Conservation (phyloP, 30 jellyfish, hydroid and myxozoan genomes). For the Chironex yamaguchii region DNA sequence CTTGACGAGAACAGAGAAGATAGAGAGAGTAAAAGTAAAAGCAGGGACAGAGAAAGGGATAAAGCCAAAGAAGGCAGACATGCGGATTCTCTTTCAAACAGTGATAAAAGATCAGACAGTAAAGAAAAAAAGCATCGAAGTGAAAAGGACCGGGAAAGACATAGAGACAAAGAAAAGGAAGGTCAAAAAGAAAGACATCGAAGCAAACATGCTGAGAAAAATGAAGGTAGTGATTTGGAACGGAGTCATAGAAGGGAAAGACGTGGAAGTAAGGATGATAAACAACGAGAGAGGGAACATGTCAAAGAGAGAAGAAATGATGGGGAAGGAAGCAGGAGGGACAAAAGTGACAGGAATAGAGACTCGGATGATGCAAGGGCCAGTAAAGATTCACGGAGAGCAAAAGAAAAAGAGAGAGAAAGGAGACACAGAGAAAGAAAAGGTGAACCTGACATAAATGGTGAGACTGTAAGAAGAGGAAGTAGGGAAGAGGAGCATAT, state of each 20-base stretch:
- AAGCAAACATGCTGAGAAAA: neutral
- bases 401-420: neutral
- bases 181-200: no score
- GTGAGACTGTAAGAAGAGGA: no score
- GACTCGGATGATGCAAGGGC: no score
- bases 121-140: neutral
- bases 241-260: neutral
- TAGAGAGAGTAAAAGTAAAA: neutral
- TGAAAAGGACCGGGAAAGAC: neutral
- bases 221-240: neutral
- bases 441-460: neutral
- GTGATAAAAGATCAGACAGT: neutral
- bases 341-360: no score
- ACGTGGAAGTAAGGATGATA: neutral
- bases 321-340: no score
- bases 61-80: neutral
- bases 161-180: no score
- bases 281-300: neutral
- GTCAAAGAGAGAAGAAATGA: no score
- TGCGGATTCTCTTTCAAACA: neutral
- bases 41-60: constrained; percentile 28
- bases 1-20: constrained; percentile 16
- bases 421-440: neutral
- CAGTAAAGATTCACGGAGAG: no score
- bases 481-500: no score